Evolutionary conservation across 2,113 vertebrate genomes (phyloP).

Genomic region (Cisticola juncidis): DNA sequence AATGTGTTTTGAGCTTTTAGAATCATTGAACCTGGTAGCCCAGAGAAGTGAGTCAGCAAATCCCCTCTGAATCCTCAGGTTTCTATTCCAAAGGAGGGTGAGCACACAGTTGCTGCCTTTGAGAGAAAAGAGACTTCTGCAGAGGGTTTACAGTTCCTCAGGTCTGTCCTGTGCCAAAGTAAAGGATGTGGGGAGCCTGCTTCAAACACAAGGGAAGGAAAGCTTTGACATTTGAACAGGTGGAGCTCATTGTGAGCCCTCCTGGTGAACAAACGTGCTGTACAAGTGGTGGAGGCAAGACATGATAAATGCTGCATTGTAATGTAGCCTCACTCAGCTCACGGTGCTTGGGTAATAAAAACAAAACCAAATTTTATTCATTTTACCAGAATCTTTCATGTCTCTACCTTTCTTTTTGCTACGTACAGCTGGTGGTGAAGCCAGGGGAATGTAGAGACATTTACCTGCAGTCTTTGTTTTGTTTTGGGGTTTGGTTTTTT

Average conservation of each 20-base stretch:
- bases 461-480: constrained; percentile 6
- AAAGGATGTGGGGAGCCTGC: background rate
- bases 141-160: background rate
- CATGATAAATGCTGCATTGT: background rate
- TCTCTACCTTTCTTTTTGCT: constrained; percentile 43
- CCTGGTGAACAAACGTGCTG: constrained; percentile 29
- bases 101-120: background rate
- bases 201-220: background rate
- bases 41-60: background rate
- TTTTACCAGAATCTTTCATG: constrained; percentile 7
- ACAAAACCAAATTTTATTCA: background rate
- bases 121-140: background rate
- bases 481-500: background rate
- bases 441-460: background rate
- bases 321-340: background rate
- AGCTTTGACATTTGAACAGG: constrained; percentile 18
- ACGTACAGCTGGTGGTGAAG: constrained; percentile 11
- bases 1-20: background rate
- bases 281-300: constrained; percentile 12
- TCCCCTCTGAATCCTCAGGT: background rate
- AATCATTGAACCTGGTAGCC: background rate
- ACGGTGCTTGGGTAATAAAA: background rate
- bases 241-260: background rate
- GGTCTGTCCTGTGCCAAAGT: background rate
- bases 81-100: background rate